Evolutionary conservation across 2,888 invertebrate genomes (phyloP).

Genomic region (Synanthedon andrenaeformis): DNA sequence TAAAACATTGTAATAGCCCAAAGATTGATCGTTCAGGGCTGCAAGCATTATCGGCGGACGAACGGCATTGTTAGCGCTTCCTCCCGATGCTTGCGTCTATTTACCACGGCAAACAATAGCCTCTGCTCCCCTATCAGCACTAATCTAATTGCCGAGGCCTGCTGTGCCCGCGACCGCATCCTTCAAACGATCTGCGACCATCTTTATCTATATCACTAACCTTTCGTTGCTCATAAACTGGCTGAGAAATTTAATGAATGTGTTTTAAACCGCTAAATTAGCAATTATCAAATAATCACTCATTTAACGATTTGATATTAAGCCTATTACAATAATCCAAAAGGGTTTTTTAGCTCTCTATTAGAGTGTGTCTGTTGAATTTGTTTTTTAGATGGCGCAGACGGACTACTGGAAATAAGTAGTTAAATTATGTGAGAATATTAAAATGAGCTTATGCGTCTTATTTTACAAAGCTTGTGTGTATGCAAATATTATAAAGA

Average conservation of each 20-base stretch:
- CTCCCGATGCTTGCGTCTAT: constrained; percentile 16
- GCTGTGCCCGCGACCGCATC: constrained; percentile 13
- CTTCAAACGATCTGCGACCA: neutral
- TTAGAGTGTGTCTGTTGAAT: too few relatives aligned
- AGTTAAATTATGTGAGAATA: too few relatives aligned
- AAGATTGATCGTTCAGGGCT: constrained; percentile 61
- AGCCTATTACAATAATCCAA: too few relatives aligned
- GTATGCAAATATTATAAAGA: too few relatives aligned
- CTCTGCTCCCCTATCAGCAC: constrained; percentile 28
- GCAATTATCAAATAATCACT: neutral
- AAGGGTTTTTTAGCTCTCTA: too few relatives aligned
- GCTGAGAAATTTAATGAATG: neutral
- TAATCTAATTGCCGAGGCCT: constrained; percentile 32
- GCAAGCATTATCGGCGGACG: constrained; percentile 45
- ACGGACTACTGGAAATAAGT: too few relatives aligned
- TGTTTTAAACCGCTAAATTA: neutral
- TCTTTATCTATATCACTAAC: neutral
- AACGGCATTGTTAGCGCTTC: constrained; percentile 33
- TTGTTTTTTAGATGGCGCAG: too few relatives aligned
- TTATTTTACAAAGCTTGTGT: too few relatives aligned
- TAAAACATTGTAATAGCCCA: constrained; percentile 65
- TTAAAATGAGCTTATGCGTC: too few relatives aligned
- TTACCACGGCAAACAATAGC: constrained; percentile 38
- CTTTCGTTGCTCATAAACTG: too few relatives aligned
- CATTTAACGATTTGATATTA: neutral